Evolutionary conservation across 2,113 vertebrate species (phyloP), one percentile per base, ranked within the genome.

Genomic region (Channa argus): DNA sequence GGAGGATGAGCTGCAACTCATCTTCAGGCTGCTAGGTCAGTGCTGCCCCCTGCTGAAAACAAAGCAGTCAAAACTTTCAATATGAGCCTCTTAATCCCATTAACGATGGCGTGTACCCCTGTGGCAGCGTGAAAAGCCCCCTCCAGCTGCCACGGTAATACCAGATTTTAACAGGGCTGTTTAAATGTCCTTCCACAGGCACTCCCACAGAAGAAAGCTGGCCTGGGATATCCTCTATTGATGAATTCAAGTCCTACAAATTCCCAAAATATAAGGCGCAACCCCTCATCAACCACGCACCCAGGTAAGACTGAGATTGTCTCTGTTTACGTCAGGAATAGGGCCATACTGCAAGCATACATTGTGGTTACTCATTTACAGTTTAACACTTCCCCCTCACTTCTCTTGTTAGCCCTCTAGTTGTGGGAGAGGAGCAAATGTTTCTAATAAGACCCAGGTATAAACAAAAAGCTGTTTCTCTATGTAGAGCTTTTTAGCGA

Each of bases 1-100:
- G 78, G 97, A 98, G 92, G 97, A 98, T 75, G 97, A 98, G 84
- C 91, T 98, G 85, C 97, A 98, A 86, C 95, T 98, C 89, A 98
- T 98, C 91, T 98, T 98, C 89, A 95, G 97, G 90, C 95, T 98
- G 78, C 86, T 98, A 77, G 97, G 97, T 98, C 92, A 95, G 86
- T 91, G 75, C 84, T 88, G 86, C 86, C 91, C 89, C 77, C 90
- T 91, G 83, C 80, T 86, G 90, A 63, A 60, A 3, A 53, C 36
- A 63, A 73, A 37, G 5, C 15, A 0, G 7, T 63, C 38, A 52
- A 24, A 39, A 53, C 56, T 38, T 65, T 69, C 59, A 58, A 64
- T 46, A 83, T 74, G 61, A 80, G 52, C 55, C 63, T 74, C 24
- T 60, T 82, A 85, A 90, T 79, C 41, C 13, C 49, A 89, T 88